Evolutionary conservation across 2,888 invertebrate genomes (phyloP).

Genomic region (Cremastinae sp.): DNA sequence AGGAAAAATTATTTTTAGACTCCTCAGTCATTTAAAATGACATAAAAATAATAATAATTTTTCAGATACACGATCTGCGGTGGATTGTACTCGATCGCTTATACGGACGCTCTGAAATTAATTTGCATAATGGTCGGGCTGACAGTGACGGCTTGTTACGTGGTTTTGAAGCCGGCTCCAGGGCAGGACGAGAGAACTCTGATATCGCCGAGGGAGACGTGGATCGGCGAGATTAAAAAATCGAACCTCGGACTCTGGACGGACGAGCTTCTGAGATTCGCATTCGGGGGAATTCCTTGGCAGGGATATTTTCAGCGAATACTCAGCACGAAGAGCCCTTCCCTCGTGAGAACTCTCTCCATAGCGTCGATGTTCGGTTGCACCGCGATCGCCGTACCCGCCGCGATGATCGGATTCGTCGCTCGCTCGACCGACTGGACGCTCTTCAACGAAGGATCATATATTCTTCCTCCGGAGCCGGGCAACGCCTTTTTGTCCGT

Average conservation of each 20-base stretch:
- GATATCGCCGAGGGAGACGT: conserved; percentile 80
- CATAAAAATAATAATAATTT: conserved; percentile 1
- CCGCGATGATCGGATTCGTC: conserved; percentile 85
- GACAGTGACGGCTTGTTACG: conserved; percentile 85
- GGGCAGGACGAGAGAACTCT: conserved; percentile 70
- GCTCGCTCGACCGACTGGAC: conserved; percentile 84
- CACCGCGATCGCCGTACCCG: conserved; percentile 84
- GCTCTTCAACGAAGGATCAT: conserved; percentile 70
- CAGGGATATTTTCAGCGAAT: conserved; percentile 88
- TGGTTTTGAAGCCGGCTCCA: conserved; percentile 83
- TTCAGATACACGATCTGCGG: conserved; percentile 85
- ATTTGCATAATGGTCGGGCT: conserved; percentile 85
- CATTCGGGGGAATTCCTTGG: conserved; percentile 87
- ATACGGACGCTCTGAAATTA: conserved; percentile 87
- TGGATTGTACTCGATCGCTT: conserved; percentile 87
- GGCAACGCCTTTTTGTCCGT: conserved; percentile 85
- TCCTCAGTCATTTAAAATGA: not conserved
- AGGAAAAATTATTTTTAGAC: too few relatives aligned
- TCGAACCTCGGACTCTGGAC: conserved; percentile 82
- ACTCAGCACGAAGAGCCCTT: conserved; percentile 84
- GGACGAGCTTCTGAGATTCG: conserved; percentile 83
- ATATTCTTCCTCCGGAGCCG: conserved; percentile 75
- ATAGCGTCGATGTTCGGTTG: conserved; percentile 85
- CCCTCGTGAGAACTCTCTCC: conserved; percentile 84
- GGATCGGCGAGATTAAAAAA: conserved; percentile 82